Evolutionary conservation across 2,113 vertebrate genomes (phyloP).

Genomic region (Theristicus caerulescens): DNA sequence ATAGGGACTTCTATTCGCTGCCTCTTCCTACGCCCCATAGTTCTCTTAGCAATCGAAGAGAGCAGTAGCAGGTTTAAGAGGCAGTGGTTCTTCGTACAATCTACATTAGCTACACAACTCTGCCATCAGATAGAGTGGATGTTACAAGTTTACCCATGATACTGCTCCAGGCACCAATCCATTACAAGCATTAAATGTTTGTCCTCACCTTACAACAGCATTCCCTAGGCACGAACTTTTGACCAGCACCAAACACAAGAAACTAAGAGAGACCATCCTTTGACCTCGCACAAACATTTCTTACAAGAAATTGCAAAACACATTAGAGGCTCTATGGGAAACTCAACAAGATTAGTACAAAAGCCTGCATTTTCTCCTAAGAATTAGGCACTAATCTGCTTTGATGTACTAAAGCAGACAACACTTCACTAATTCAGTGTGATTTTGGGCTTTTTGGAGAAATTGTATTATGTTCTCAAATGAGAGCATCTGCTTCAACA

Average conservation of each 20-base stretch:
- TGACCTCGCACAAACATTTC: not conserved
- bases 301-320: not conserved
- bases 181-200: rapidly evolving
- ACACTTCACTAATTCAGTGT: not conserved
- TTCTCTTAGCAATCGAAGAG: not conserved
- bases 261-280: not conserved
- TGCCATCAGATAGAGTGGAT: not conserved
- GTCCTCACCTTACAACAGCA: not conserved
- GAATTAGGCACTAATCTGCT: not conserved
- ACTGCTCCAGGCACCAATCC: not conserved
- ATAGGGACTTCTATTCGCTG: not conserved
- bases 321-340: not conserved
- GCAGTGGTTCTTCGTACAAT: not conserved
- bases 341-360: not conserved
- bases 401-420: not conserved
- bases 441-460: not conserved
- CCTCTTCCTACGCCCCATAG: not conserved
- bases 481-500: not conserved
- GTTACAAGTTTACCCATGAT: not conserved
- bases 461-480: not conserved
- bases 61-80: not conserved
- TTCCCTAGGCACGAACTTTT: not conserved
- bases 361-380: not conserved
- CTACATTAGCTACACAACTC: not conserved
- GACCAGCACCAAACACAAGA: not conserved